Base-by-base conservation (phyloP, 2,888 invertebrate species). In the Agrochola litura region DNA sequence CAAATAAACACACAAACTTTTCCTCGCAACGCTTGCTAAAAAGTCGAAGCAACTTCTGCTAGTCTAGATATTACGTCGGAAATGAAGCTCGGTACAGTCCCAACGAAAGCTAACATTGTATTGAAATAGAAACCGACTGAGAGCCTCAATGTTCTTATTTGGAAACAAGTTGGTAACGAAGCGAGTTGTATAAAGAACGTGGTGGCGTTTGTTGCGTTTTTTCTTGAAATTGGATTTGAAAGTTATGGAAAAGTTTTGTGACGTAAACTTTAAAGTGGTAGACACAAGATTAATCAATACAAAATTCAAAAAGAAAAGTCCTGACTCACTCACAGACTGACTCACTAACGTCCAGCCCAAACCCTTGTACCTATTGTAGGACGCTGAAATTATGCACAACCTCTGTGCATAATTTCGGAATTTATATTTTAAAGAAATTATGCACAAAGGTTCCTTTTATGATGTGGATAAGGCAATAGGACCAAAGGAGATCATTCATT, bases 21-120 rank as follows among this genome's bases (percentile, higher is more conserved):
- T 68, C 67, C 77, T 83, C 60, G 71, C 77, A 86, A 84, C 79
- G 74, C 73, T 82, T 76, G 61, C 81, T 88, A 82, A 88, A 86
- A 88, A 88, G 77, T 89, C 82, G 76, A 81, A 88, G 70, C 67
- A 87, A 82, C 77, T 88, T 79, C 65, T 69, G 68, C 77, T 78
- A 73, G 80, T 73, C 84, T 76, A 80, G 84, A 86, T 88, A 88
- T 88, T 89, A 89, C 86, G 84, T 88, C 88, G 88, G 89, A 88
- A 89, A 88, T 88, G 88, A 88, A 88, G 81, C 84, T 82, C 76
- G 16, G 82, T 67, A 83, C 79, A 81, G 81, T 82, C 67, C 67
- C 81, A 52, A 43, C 67, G 76, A 88, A 86, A 86, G 84, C 89
- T 83, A 89, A 88, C 88, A 89, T 89, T 89, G 89, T 88, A 88